These are phyloP conservation scores for Brachystomella parvula DNA, from an alignment of 1,140 invertebrate species.

Conservation along the genomic window DNA sequence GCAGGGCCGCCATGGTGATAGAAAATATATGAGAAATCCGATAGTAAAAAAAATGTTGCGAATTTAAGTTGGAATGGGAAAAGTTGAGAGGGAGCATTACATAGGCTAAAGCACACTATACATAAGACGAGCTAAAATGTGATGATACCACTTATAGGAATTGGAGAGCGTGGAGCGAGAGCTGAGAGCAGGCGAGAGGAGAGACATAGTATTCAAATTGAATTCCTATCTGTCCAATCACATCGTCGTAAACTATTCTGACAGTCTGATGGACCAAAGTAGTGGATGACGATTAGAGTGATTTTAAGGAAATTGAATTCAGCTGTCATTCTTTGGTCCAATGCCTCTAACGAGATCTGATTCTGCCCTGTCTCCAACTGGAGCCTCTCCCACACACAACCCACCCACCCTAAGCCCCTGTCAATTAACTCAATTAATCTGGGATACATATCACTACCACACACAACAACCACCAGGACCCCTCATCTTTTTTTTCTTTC, in stretches of 20 bases:
- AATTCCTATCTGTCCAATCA: background rate
- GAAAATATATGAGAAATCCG: too few relatives aligned
- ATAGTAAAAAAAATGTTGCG: too few relatives aligned
- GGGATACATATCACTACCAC: background rate
- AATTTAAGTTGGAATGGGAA: too few relatives aligned
- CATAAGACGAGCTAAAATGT: too few relatives aligned
- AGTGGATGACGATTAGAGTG: background rate
- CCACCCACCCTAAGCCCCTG: background rate
- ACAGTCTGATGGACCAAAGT: background rate
- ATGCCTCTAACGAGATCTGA: background rate
- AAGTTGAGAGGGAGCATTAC: too few relatives aligned
- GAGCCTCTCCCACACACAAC: background rate
- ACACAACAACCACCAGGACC: too few relatives aligned
- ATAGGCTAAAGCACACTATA: too few relatives aligned
- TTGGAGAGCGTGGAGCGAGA: too few relatives aligned
- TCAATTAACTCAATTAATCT: conserved; percentile 9
- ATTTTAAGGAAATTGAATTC: conserved; percentile 9
- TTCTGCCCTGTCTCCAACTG: background rate
- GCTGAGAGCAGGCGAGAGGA: too few relatives aligned
- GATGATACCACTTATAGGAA: background rate
- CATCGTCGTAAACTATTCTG: background rate
- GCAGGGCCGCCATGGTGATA: too few relatives aligned
- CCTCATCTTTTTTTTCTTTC: too few relatives aligned
- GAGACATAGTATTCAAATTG: background rate
- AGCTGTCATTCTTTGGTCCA: background rate